Evolutionary conservation across 2,113 vertebrate species (phyloP).

Genomic region (Caranx melampygus): DNA sequence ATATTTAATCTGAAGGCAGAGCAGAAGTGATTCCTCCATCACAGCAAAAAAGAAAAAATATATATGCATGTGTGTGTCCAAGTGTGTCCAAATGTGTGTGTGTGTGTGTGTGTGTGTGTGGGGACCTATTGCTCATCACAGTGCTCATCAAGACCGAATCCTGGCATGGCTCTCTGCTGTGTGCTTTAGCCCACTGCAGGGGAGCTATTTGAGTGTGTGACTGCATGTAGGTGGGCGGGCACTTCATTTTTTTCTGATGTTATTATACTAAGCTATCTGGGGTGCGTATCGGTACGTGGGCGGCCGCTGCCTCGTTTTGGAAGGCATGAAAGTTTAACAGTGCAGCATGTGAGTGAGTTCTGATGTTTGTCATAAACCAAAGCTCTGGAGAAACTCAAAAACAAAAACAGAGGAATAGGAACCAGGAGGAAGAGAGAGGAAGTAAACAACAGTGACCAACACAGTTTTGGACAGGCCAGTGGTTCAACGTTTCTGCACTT

Average conservation of each 20-base stretch:
- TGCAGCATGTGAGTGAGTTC: neutral
- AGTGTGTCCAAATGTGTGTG: neutral
- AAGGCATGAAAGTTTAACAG: slow-evolving; percentile 24
- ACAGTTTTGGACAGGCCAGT: neutral
- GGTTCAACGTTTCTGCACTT: neutral
- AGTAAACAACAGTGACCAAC: neutral
- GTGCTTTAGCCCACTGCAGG: slow-evolving; percentile 24
- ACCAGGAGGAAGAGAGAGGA: neutral
- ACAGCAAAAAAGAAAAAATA: neutral
- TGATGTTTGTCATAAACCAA: slow-evolving; percentile 13
- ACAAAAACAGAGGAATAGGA: too few relatives aligned
- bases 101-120: slow-evolving; percentile 9
- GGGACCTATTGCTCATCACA: slow-evolving; percentile 18
- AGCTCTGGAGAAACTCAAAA: neutral
- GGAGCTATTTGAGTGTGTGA: slow-evolving; percentile 57
- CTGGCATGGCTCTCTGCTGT: slow-evolving; percentile 16
- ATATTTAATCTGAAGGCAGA: slow-evolving; percentile 43
- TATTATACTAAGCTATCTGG: slow-evolving; percentile 35
- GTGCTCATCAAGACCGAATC: slow-evolving; percentile 31
- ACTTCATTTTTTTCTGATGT: slow-evolving; percentile 51
- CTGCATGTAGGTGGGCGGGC: slow-evolving; percentile 48
- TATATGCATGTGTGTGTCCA: too few relatives aligned
- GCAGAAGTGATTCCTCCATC: slow-evolving; percentile 44
- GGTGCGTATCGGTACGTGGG: slow-evolving; percentile 38
- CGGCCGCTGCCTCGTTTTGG: slow-evolving; percentile 47